Evolutionary conservation across 30 jellyfish, hydroid and myxozoan genomes (phyloP), one percentile per base, ranked within the genome.

Genomic region (Aurelia sp.): DNA sequence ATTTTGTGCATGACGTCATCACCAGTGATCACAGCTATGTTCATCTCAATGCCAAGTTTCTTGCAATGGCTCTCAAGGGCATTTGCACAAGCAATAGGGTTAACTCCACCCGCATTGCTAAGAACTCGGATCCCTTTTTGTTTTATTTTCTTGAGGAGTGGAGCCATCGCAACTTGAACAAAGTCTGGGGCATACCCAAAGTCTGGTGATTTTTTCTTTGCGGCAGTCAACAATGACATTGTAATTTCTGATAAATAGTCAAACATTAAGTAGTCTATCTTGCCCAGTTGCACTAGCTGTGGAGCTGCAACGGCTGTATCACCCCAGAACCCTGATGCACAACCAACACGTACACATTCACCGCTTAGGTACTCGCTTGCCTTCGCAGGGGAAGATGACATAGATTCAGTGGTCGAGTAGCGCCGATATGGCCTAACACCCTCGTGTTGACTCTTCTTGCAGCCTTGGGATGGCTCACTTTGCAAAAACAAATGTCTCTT

Each of bases 251-350:
- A 91, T 22, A 91, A 47, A 66, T 91, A 91, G 67, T 91, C 98
- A 91, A 91, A 91, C 77, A 91, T 96, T 74, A 91, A 58, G 71
- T 65, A 91, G 63, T 91, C 93, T 8, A 91, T 64, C 15, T 87
- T 79, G 22, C 98, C 98, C 62, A 71, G 61, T 19, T 86, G 92
- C 16, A 91, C 96, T 65, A 91, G 90, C 69, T 91, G 98, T 50
- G 98, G 98, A 44, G 98, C 98, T 68, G 98, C 94, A 35, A 80
- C 89, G 1, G 95, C 78, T 35, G 98, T 91, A 73, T 91, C 98
- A 7, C 98, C 98, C 98, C 98, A 91, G 64, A 91, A 91, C 30
- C 98, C 98, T 33, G 98, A 91, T 13, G 98, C 98, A 79, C 98
- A 91, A 12, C 98, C 98, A 50, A 91, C 86, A 50, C 96, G 81